Evolutionary conservation across 2,113 vertebrate species (phyloP).

Genomic region (Pomatostomus ruficeps): DNA sequence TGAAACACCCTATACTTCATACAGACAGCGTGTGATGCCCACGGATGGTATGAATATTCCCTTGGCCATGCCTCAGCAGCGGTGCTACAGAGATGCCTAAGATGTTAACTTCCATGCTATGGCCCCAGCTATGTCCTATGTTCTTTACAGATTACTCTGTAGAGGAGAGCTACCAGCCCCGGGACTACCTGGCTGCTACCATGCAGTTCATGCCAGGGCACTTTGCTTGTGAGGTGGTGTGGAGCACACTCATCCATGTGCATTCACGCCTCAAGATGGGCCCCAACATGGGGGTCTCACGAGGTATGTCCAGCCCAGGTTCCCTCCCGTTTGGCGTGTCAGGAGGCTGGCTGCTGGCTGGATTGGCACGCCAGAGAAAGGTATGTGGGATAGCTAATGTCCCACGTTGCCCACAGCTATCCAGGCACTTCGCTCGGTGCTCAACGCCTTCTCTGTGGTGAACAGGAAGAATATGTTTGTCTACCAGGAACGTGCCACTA

Average conservation of each 20-base stretch:
- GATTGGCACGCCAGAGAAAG: background rate
- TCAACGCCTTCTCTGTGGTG: conserved; percentile 93
- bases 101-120: background rate
- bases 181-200: conserved; percentile 94
- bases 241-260: conserved; percentile 93
- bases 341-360: background rate
- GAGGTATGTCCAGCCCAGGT: conserved; percentile 74
- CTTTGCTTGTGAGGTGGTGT: conserved; percentile 94
- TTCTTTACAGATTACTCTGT: conserved; percentile 81
- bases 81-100: background rate
- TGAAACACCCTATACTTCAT: conserved; percentile 82
- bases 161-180: conserved; percentile 91
- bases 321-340: rapidly evolving
- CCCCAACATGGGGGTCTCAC: conserved; percentile 92
- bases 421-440: conserved; percentile 91
- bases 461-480: conserved; percentile 99
- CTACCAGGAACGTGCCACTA: conserved; percentile 94
- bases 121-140: background rate
- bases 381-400: background rate
- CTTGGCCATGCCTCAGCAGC: background rate
- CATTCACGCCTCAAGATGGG: conserved; percentile 97
- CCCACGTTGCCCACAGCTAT: conserved; percentile 76
- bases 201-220: conserved; percentile 98
- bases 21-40: conserved; percentile 76
- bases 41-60: conserved; percentile 79